Evolutionary conservation across 1,140 invertebrate genomes (phyloP).

Genomic region (Leguminivora glycinivorella): DNA sequence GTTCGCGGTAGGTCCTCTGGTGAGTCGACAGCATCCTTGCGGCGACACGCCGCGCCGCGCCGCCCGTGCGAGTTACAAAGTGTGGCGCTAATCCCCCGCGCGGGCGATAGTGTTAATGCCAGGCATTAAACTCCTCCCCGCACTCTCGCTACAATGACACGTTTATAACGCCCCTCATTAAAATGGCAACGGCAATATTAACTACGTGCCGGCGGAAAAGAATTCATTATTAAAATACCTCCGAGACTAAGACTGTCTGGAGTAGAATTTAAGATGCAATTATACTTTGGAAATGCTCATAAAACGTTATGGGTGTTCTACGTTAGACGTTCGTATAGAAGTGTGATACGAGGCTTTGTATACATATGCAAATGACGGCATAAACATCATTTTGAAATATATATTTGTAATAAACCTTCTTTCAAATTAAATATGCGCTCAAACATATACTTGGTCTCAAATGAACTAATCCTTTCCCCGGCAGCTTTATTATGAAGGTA

Average conservation of each 20-base stretch:
- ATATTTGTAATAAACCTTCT: not conserved
- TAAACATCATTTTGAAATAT: constrained; percentile 39
- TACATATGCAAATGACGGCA: constrained; percentile 44
- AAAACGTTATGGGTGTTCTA: constrained; percentile 26
- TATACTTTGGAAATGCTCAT: constrained; percentile 22
- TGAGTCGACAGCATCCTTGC: not conserved
- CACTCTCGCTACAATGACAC: constrained; percentile 46
- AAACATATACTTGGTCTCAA: not conserved
- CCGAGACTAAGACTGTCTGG: constrained; percentile 57
- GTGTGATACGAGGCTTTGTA: not conserved
- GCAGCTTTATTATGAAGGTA: not conserved
- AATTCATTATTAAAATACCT: constrained; percentile 69
- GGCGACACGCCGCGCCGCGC: not conserved
- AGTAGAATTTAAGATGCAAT: constrained; percentile 60
- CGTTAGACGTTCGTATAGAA: not conserved
- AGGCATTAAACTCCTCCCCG: constrained; percentile 42
- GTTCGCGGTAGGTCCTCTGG: too few species aligned
- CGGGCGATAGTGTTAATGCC: constrained; percentile 54
- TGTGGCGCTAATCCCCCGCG: constrained; percentile 41
- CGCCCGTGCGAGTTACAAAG: constrained; percentile 49
- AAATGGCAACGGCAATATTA: constrained; percentile 50
- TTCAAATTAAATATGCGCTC: not conserved
- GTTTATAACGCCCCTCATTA: constrained; percentile 59
- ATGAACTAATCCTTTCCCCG: not conserved
- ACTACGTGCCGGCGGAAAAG: constrained; percentile 58